Evolutionary conservation across 2,797 vertebrate species (phyloP), one percentile per base, ranked within the genome.

Genomic region (Scolopax bukidnonensis): DNA sequence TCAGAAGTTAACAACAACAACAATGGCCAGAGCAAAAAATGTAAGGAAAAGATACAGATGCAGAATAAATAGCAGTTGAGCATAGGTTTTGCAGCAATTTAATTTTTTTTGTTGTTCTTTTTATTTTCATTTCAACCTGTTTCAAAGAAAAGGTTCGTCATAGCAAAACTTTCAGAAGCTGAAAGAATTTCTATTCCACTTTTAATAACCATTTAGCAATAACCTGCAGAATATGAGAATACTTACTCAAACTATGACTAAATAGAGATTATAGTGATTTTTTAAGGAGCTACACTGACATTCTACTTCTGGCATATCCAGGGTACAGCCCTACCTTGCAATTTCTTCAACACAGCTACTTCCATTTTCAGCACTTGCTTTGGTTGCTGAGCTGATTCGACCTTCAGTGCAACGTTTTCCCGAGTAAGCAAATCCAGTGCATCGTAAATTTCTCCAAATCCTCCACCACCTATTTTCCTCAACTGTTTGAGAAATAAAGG

Each of bases 321-420:
- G 76, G 30, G 50, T 87, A 90, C 16, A 53, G 45, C 92, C 98
- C 98, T 98, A 99, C 99, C 99, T 98, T 99, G 99, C 63, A 99
- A 98, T 97, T 99, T 99, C 98, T 99, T 99, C 86, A 99, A 98
- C 90, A 99, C 99, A 28, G 99, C 99, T 73, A 99, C 99, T 98
- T 99, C 99, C 99, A 99, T 99, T 98, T 99, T 99, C 86, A 99
- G 98, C 90, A 99, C 99, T 98, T 99, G 99, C 96, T 99, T 99
- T 87, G 99, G 99, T 96, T 99, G 99, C 97, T 99, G 99, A 94
- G 99, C 99, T 54, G 99, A 99, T 97, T 99, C 99, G 91, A 99
- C 99, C 97, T 99, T 99, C 97, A 99, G 97, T 13, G 99, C 99
- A 96, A 99, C 99, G 2, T 98, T 99, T 97, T 98, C 98, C 93